Percentiles rank a stretch among this genome's conserved stretches.
Evolutionary conservation across 2,113 vertebrate species (phyloP).

Genomic region (Urocolius indicus): DNA sequence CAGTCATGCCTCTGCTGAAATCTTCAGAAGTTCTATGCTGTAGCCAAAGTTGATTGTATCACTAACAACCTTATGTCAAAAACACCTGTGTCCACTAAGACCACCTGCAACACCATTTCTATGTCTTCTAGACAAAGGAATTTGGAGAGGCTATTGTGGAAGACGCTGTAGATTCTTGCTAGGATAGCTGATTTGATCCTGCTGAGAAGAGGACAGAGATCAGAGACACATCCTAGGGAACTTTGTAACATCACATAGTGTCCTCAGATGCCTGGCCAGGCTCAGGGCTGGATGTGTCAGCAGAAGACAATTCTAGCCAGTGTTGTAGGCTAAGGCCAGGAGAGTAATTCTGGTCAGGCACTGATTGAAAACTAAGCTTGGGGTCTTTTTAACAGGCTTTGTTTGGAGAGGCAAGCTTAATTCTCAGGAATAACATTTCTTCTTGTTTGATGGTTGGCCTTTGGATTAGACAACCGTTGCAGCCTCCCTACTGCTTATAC

Average conservation of each 20-base stretch:
- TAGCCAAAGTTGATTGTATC: background rate
- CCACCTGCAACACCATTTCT: background rate
- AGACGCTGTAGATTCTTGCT: background rate
- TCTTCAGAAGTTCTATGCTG: background rate
- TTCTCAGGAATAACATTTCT: background rate
- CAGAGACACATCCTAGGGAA: background rate
- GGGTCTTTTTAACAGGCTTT: background rate
- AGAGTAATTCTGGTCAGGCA: background rate
- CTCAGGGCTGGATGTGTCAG: background rate
- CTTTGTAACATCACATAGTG: background rate
- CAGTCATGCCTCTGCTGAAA: background rate
- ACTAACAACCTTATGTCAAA: background rate
- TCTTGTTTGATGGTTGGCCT: background rate
- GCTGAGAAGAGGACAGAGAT: background rate
- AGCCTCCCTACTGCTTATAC: background rate
- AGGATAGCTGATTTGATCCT: background rate
- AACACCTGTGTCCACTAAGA: rapidly evolving
- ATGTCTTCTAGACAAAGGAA: background rate
- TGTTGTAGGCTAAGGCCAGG: background rate
- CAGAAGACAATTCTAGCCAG: background rate
- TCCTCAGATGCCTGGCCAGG: background rate
- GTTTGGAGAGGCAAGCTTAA: background rate
- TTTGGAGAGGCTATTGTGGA: background rate
- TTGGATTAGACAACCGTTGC: background rate
- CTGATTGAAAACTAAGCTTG: background rate